Base-by-base conservation (phyloP, 2,888 invertebrate genomes). In the Andrena bucephala region DNA sequence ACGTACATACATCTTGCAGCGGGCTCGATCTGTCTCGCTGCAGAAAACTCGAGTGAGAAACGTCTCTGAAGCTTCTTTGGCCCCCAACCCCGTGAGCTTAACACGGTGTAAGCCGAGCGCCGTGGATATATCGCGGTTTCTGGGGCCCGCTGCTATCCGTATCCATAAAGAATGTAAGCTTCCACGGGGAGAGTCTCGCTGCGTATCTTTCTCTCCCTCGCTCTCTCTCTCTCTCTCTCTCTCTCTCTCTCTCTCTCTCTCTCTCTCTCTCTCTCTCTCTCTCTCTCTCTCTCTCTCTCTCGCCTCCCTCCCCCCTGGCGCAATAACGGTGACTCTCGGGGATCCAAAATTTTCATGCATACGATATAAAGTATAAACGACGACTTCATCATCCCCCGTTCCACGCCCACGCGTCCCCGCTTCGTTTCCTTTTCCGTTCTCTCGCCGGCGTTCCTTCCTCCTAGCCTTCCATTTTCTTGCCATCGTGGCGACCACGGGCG, bases 111-210 rank as follows among this genome's bases (percentile, higher is more conserved):
- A 90, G 88, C 87, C 81, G 87, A 76, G 71, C 59, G 70, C 73
- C 69, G 33, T 20, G 74, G 74, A 78, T 78, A 85, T 78, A 83
- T 84, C 82, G 83, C 77, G 81, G 82, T 81, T 88, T 82, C 83
- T 65, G 70, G 57, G 77, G 16, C 60, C 69, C 77, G 24, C 62
- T 50, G 65, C 76, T 87, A 90, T 91, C 86, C 91, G 87, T 91
- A 89, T 90, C 91, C 91, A 91, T 91, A 90, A 91, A 91, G 89
- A 89, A 91, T 89, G 89, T 88, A 91, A 90, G 89, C 86, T 83
- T 75, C 77, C 72, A 57, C 63, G 36, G 57, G 60, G 81, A 78
- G 42, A 42, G 16, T 42, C 66, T 63, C 77, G 62, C 54, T 54
- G 52, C 77, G 66, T 74, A 74, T 80, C 82, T 77, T 24, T 42